Base-by-base conservation (phyloP, 2,113 vertebrate species). In the Myotis yumanensis region DNA sequence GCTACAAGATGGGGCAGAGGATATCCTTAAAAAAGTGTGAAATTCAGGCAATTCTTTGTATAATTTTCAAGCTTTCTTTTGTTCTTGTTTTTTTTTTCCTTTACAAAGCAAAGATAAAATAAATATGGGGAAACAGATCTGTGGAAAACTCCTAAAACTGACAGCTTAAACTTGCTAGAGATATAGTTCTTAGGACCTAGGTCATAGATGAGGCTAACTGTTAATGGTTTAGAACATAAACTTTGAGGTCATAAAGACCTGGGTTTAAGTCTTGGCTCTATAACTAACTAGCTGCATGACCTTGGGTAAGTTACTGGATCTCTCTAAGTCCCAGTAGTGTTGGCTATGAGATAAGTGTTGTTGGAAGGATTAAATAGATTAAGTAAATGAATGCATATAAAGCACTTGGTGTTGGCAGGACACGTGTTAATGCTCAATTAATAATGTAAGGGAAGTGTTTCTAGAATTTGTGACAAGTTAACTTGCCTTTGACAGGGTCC, bases 61-160 rank as follows among this genome's bases (percentile, higher is more conserved):
- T 85, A 85, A 77, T 75, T 87, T 81, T 40, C 40, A 66, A 40
- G 86, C 66, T 93, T 95, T 96, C 66, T 93, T 94, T 95, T 86
- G 59, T 81, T 25, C 82, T 62, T 46, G 46, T 83, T 57, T 75
- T 80, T 75, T 80, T 89, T 83, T 80, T 32, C 25, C 66, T 84
- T 32, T 80, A 35, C n/a, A 62, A 91, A 92, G 14, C 46, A 83
- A 87, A 75, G n/a, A 40, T 73, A 87, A 96, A 93, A 82, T 52
- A 92, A 68, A 80, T n/a, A 84, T 18, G 46, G 82, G 66, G 51
- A 86, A 92, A 68, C 5, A 82, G 48, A 10, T 66, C 35, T 85
- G 43, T 75, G 81, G 40, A 92, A 30, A 40, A 90, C n/a, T 71
- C 15, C 18, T 59, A 64, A 48, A 92, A 83, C 23, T 46, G 30